phyloP scores from a whole-genome alignment of 1,140 invertebrate species.

The Pseudomyrmex concolor region DNA sequence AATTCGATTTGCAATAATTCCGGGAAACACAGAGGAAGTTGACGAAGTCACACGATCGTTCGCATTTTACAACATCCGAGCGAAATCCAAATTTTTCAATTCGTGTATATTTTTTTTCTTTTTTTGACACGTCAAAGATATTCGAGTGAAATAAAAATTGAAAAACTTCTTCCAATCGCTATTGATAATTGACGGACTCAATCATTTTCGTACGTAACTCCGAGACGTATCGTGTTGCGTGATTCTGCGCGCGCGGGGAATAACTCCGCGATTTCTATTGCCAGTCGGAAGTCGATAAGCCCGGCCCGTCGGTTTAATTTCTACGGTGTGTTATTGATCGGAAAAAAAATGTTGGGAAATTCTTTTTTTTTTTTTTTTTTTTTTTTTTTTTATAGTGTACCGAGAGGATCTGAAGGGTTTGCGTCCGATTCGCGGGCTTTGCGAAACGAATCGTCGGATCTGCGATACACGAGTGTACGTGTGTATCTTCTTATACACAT shows the following conservation, averaged over 20 bases:
- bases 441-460: conserved; percentile 44
- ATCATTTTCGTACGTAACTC: neutral
- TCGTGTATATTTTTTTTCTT: no score
- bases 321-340: conserved; percentile 48
- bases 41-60: neutral
- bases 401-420: conserved; percentile 39
- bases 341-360: conserved; percentile 36
- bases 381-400: conserved; percentile 9
- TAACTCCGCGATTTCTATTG: conserved; percentile 1
- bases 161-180: no score
- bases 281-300: conserved; percentile 32
- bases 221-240: neutral
- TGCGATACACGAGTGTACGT: neutral
- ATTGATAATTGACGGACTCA: no score
- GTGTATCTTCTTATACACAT: no score
- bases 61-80: neutral
- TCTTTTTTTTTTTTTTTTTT: neutral
- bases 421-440: conserved; percentile 15
- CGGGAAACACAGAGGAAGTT: neutral
- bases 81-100: no score
- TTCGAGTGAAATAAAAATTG: no score
- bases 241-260: neutral
- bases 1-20: conserved; percentile 72
- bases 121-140: no score
- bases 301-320: conserved; percentile 33